Conservation (phyloP, 2,888 invertebrate species). For the Diaperis boleti region DNA sequence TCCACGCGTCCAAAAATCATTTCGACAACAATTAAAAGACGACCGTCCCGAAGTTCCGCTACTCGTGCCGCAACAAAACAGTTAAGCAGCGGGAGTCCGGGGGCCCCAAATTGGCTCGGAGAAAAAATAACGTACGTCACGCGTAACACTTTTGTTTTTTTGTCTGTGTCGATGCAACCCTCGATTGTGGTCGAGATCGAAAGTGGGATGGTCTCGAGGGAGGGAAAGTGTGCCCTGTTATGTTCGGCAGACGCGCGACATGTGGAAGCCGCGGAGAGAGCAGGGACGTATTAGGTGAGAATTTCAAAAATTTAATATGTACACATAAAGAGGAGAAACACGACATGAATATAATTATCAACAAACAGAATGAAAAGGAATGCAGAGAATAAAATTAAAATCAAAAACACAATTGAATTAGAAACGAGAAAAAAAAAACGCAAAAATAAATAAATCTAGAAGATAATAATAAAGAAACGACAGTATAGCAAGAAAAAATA, state of each 20-base stretch:
- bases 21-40: slow-evolving; percentile 26
- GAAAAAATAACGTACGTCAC: not conserved
- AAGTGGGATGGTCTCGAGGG: slow-evolving; percentile 38
- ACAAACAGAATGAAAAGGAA: not conserved
- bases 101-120: slow-evolving; percentile 13
- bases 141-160: slow-evolving; percentile 30
- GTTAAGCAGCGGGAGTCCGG: slow-evolving; percentile 16
- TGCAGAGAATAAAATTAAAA: no score
- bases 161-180: slow-evolving; percentile 12
- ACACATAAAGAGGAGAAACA: no score
- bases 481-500: no score
- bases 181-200: slow-evolving; percentile 41
- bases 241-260: slow-evolving; percentile 47
- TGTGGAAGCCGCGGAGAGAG: slow-evolving; percentile 47
- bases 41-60: slow-evolving; percentile 20
- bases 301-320: no score
- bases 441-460: no score
- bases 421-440: no score
- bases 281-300: slow-evolving; percentile 35
- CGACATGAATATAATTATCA: not conserved
- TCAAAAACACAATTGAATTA: no score
- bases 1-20: slow-evolving; percentile 11
- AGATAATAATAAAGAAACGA: no score
- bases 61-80: slow-evolving; percentile 2
- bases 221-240: slow-evolving; percentile 40